Evolutionary conservation across 2,888 invertebrate species (phyloP), one percentile per base, ranked within the genome.

Genomic region (Nemotelus nigrinus): DNA sequence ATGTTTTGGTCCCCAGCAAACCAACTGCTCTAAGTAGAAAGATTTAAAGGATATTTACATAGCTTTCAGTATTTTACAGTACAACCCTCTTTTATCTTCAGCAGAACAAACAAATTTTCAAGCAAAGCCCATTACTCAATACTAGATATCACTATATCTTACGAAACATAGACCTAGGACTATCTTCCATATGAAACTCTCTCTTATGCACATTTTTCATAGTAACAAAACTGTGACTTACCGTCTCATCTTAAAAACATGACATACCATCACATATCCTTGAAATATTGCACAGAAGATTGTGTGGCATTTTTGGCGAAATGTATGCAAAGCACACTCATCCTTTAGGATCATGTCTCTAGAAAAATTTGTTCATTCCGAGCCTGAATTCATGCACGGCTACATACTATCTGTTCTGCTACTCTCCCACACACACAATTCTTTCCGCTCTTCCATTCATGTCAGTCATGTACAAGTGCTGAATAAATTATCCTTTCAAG

Each of bases 401-500:
- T n/a, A 63, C 63, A 63, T 64, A 63, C 41, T 25, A 8, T 64
- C 7, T 64, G 64, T 64, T 3, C 4, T 41, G 8, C 63, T 3
- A 43, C 41, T 63, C 41, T 4, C 1, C 57, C 4, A 10, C 65
- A 68, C 50, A 25, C 44, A 39, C 44, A 8, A 45, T 74, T n/a
- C 7, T 60, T 50, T 55, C 55, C 41, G 8, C 70, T 71, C 55
- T 63, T 60, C 39, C 74, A 74, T 60, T 63, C 63, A 63, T 63
- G 74, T 74, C 74, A 74, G 74, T 74, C 74, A 74, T 74, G 74
- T 60, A 74, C 74, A 74, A 74, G 74, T 74, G 63, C 60, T 74
- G 74, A 74, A 74, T 74, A 74, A 74, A 74, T 74, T 74, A 74
- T 74, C 74, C 74, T 74, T 74, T 74, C 74, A 74, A 74, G 74